Evolutionary conservation across 2,113 vertebrate genomes (phyloP).

Genomic region (Butastur rufipennis): DNA sequence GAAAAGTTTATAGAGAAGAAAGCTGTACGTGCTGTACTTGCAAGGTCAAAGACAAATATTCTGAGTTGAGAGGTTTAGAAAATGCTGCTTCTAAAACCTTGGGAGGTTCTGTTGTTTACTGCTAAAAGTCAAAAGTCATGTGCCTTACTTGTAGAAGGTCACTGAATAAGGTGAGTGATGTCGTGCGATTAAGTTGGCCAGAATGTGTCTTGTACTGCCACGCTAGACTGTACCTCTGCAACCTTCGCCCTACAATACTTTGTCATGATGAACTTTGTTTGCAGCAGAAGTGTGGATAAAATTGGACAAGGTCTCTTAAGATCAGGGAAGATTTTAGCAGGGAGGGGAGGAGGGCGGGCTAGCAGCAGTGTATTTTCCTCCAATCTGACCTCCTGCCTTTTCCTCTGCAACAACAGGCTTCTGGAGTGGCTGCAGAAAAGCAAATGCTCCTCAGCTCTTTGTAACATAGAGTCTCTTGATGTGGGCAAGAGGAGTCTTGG

Average conservation of each 20-base stretch:
- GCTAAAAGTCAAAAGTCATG: not conserved
- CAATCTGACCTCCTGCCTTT: not conserved
- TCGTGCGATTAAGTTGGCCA: not conserved
- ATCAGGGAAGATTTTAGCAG: not conserved
- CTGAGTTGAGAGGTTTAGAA: not conserved
- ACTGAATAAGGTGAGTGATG: not conserved
- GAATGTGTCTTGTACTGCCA: not conserved
- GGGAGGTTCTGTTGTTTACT: not conserved
- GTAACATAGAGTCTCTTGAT: not conserved
- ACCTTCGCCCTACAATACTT: not conserved
- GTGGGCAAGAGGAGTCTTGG: not conserved
- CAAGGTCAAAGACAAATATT: not conserved
- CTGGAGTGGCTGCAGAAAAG: not conserved
- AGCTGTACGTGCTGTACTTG: not conserved
- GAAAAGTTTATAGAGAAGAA: not conserved
- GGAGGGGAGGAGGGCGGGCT: not conserved
- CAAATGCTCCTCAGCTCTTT: not conserved
- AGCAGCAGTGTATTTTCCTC: not conserved
- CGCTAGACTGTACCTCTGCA: not conserved
- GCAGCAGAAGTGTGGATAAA: not conserved
- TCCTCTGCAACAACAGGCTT: not conserved
- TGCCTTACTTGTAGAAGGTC: not conserved
- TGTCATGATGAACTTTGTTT: not conserved
- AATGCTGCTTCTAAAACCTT: not conserved
- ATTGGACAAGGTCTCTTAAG: not conserved